Conservation (phyloP, 2,113 vertebrate genomes). For the Bambusicola thoracicus region DNA sequence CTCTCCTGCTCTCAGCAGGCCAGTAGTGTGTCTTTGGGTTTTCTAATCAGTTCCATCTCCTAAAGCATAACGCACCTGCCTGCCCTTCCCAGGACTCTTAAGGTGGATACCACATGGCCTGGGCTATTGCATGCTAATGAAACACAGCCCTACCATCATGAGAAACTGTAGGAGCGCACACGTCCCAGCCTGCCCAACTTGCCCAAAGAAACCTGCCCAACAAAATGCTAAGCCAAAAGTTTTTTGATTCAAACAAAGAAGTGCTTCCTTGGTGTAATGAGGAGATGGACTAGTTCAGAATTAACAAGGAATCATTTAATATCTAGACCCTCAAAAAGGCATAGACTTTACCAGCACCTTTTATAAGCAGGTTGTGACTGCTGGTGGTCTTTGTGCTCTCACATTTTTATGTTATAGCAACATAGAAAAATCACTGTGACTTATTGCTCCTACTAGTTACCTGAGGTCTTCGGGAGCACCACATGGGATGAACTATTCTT, state of each 20-base stretch:
- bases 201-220: too few relatives aligned
- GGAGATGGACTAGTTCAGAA: not conserved
- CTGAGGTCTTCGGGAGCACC: not conserved
- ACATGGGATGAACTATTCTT: not conserved
- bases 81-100: not conserved
- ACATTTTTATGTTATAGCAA: not conserved
- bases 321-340: not conserved
- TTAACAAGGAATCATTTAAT: not conserved
- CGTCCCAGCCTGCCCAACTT: not conserved
- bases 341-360: not conserved
- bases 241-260: not conserved
- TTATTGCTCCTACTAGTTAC: not conserved
- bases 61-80: rapidly evolving
- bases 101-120: not conserved
- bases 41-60: not conserved
- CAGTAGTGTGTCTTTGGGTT: not conserved
- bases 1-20: not conserved
- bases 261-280: not conserved
- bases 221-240: not conserved
- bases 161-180: not conserved
- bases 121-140: not conserved
- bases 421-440: not conserved
- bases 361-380: not conserved
- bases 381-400: not conserved
- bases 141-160: rapidly evolving